phyloP scores from a whole-genome alignment of 2,888 invertebrate species.

The Amphipoea oculea region DNA sequence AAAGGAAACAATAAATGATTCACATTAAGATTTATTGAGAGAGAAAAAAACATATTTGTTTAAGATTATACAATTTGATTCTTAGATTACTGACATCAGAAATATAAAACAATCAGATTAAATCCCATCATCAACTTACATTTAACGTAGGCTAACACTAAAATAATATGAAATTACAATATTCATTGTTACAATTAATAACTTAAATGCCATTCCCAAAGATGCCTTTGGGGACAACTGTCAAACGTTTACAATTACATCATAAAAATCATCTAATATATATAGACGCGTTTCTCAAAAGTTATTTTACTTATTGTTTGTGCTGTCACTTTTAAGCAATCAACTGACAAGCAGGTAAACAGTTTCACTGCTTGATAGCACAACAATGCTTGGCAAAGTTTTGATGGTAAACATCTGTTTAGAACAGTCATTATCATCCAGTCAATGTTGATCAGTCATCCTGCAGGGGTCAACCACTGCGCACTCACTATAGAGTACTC shows the following conservation, averaged over 20 bases:
- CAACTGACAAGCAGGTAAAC: background rate
- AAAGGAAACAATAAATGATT: background rate
- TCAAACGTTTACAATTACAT: background rate
- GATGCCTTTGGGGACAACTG: background rate
- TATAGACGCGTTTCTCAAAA: background rate
- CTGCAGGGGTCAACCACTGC: background rate
- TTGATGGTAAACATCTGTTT: conserved; percentile 12
- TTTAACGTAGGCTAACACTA: background rate
- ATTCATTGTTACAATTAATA: background rate
- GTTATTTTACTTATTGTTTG: background rate
- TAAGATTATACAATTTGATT: background rate
- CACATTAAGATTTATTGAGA: conserved; percentile 25
- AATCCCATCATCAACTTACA: background rate
- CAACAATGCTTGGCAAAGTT: conserved; percentile 28
- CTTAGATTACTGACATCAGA: conserved; percentile 18
- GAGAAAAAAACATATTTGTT: background rate
- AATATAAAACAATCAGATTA: background rate
- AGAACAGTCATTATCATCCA: conserved; percentile 16
- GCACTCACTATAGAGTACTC: background rate
- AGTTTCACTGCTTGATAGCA: conserved; percentile 32
- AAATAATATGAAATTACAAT: background rate
- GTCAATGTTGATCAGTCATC: background rate
- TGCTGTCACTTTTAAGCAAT: background rate
- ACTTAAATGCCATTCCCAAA: background rate
- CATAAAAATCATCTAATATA: background rate